Conservation (phyloP, 2,888 invertebrate genomes). For the Philereme vetulata region DNA sequence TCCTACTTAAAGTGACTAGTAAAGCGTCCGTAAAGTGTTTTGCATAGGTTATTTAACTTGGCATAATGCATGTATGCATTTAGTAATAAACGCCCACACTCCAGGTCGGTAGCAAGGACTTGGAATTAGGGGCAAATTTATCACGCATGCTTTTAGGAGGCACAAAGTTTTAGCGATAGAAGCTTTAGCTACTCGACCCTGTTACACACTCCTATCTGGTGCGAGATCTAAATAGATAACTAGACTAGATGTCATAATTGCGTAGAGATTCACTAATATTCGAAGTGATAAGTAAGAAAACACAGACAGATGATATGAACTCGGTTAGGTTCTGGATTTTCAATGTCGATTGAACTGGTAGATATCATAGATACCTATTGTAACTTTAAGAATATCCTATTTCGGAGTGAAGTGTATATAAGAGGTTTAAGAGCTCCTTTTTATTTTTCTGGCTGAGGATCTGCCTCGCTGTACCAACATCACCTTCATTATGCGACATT, state of each 20-base stretch:
- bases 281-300: too few species aligned
- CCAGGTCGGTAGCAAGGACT: not conserved
- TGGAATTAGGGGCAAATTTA: not conserved
- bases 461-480: constrained; percentile 11
- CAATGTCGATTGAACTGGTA: too few species aligned
- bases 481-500: constrained; percentile 29
- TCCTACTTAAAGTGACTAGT: constrained; percentile 22
- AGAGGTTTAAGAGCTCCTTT: not conserved
- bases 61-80: constrained; percentile 44
- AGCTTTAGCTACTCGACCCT: not conserved
- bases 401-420: not conserved
- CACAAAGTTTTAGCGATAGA: not conserved
- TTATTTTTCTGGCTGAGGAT: not conserved
- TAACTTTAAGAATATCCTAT: too few species aligned
- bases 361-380: too few species aligned
- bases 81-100: constrained; percentile 57
- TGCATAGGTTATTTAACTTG: constrained; percentile 26
- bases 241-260: too few species aligned
- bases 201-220: too few species aligned
- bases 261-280: too few species aligned
- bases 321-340: too few species aligned
- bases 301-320: too few species aligned
- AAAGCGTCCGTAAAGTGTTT: constrained; percentile 25
- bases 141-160: not conserved
- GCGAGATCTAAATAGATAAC: too few species aligned